A percentile compares a stretch with the other conserved stretches of the same genome.
These are phyloP conservation scores for Hafferia zeledoni DNA, from an alignment of 2,797 vertebrate genomes.

Conservation along the genomic window DNA sequence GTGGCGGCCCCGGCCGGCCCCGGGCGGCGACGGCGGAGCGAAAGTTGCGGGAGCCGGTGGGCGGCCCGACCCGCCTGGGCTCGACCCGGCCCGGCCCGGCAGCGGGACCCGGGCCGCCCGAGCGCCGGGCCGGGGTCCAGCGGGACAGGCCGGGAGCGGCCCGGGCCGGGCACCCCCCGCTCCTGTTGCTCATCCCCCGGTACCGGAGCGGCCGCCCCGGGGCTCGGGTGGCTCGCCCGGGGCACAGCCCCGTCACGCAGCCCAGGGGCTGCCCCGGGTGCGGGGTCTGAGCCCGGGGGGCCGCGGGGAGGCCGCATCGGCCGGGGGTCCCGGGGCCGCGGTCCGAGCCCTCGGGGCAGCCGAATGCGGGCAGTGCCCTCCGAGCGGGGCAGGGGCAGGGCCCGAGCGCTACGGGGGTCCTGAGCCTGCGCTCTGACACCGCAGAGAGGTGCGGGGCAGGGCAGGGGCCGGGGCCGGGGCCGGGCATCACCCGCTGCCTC, in stretches of 20 bases:
- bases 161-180: background rate
- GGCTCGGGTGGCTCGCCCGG: background rate
- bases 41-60: background rate
- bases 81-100: background rate
- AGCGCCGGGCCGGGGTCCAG: conserved; percentile 26
- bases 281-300: too few relatives aligned
- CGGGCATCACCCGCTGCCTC: too few relatives aligned
- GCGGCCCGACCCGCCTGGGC: background rate
- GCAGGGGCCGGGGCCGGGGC: too few relatives aligned
- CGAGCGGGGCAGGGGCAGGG: too few relatives aligned
- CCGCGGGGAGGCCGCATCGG: background rate
- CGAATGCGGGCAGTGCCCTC: accelerated
- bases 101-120: background rate
- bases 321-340: background rate
- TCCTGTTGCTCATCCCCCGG: background rate
- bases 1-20: background rate
- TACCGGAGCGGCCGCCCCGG: background rate
- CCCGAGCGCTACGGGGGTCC: too few relatives aligned
- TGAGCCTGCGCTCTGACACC: too few relatives aligned
- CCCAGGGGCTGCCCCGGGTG: background rate
- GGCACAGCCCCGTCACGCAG: background rate
- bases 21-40: background rate
- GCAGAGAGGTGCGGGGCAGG: too few relatives aligned
- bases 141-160: background rate
- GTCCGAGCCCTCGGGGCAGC: background rate